Percentiles rank a stretch among this genome's conserved stretches.
Evolutionary conservation across 2,888 invertebrate genomes (phyloP).

Genomic region (Athalia circularis): DNA sequence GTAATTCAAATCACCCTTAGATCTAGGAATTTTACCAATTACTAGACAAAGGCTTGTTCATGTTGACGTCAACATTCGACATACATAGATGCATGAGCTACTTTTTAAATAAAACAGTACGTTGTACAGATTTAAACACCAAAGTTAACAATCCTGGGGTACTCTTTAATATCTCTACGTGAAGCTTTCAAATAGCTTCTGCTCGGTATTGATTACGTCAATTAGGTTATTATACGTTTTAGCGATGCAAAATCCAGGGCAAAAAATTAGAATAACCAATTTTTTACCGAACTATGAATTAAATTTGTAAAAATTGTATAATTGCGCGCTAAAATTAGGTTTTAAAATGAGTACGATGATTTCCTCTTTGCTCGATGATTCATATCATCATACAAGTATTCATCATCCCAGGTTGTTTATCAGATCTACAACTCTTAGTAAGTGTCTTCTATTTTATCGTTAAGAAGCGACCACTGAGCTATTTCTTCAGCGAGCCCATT

Average conservation of each 20-base stretch:
- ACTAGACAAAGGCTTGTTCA: conserved; percentile 24
- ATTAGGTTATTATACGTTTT: background rate
- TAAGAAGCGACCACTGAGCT: background rate
- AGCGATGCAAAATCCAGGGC: background rate
- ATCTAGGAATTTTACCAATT: conserved; percentile 19
- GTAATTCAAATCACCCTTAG: conserved; percentile 24
- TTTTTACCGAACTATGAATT: background rate
- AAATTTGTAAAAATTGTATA: conserved; percentile 5
- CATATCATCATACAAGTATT: background rate
- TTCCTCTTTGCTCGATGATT: background rate
- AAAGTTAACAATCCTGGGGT: conserved; percentile 5
- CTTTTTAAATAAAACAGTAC: conserved; percentile 2
- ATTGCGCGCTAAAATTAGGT: background rate
- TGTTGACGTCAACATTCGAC: conserved; percentile 25
- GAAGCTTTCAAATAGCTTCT: background rate
- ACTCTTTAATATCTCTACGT: background rate
- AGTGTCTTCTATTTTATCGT: background rate
- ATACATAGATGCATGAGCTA: conserved; percentile 29
- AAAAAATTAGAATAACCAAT: background rate
- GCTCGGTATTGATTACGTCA: background rate
- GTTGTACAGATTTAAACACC: conserved; percentile 9
- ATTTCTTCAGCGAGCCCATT: background rate
- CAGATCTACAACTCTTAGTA: background rate
- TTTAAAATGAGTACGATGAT: background rate
- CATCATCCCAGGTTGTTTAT: conserved; percentile 10